These are phyloP conservation scores for Xiphophorus hellerii DNA, from an alignment of 2,113 vertebrate genomes.

Conservation along the genomic window DNA sequence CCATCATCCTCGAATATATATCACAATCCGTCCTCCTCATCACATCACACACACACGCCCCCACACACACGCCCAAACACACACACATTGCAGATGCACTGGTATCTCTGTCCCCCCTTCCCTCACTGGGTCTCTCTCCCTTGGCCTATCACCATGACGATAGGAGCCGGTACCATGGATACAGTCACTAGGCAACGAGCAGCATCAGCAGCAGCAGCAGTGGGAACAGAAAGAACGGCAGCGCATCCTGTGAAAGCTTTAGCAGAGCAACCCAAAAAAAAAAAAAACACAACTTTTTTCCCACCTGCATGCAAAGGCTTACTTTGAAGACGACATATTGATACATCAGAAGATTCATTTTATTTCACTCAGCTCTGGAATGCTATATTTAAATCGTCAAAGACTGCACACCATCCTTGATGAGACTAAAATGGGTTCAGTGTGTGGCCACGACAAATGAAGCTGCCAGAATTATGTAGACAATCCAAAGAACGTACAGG, in stretches of 20 bases:
- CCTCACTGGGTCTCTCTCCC: conserved; percentile 61
- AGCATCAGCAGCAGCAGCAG: conserved; percentile 64
- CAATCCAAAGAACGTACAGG: not conserved
- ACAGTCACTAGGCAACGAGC: conserved; percentile 77
- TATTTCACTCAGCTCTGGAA: not conserved
- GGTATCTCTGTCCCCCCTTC: conserved; percentile 54
- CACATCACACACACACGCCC: conserved; percentile 8
- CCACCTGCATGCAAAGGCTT: conserved; percentile 33
- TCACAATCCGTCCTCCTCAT: conserved; percentile 46
- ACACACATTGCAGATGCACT: conserved; percentile 57
- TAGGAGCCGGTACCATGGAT: conserved; percentile 68
- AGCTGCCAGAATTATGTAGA: not conserved
- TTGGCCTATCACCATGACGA: conserved; percentile 74
- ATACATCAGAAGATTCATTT: conserved; percentile 35
- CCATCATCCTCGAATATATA: conserved; percentile 19
- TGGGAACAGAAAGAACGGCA: conserved; percentile 49
- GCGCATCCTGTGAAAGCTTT: conserved; percentile 55
- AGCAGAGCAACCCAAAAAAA: conserved; percentile 36
- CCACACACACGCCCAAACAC: too few relatives aligned
- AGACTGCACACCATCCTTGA: conserved; percentile 2
- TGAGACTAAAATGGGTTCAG: conserved; percentile 1
- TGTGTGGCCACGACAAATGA: not conserved
- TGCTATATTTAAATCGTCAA: conserved; percentile 28
- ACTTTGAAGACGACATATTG: conserved; percentile 47
- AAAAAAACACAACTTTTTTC: conserved; percentile 24